phyloP scores from a whole-genome alignment of 2,113 vertebrate species.

The Indicator maculatus region DNA sequence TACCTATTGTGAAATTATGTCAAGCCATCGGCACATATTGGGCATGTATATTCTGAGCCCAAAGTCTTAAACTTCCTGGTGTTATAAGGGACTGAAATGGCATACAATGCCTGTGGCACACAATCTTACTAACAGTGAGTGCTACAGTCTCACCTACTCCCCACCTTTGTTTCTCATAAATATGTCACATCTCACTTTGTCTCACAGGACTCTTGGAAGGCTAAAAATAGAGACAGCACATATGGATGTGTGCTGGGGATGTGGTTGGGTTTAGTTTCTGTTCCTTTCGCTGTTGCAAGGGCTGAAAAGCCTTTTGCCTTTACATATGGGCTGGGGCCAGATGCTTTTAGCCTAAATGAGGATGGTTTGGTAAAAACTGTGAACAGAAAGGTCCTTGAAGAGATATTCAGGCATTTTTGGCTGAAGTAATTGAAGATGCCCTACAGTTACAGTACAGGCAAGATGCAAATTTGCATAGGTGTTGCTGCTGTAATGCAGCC shows the following conservation, averaged over 20 bases:
- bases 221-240: background rate
- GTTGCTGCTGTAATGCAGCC: conserved; percentile 5
- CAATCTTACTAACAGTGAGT: background rate
- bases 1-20: background rate
- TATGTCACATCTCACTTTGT: background rate
- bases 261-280: background rate
- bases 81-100: background rate
- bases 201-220: background rate
- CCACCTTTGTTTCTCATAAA: background rate
- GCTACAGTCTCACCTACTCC: background rate
- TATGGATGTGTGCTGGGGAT: background rate
- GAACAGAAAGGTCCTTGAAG: background rate
- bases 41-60: background rate
- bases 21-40: background rate
- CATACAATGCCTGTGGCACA: background rate
- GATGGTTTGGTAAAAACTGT: background rate
- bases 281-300: background rate
- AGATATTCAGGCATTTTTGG: background rate
- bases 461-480: conserved; percentile 12
- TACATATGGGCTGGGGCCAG: background rate
- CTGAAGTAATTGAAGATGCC: background rate
- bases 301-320: background rate
- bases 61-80: too few relatives aligned
- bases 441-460: background rate
- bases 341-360: background rate